Evolutionary conservation across 1,140 invertebrate genomes (phyloP).

Genomic region (Trachelipus rathkii): DNA sequence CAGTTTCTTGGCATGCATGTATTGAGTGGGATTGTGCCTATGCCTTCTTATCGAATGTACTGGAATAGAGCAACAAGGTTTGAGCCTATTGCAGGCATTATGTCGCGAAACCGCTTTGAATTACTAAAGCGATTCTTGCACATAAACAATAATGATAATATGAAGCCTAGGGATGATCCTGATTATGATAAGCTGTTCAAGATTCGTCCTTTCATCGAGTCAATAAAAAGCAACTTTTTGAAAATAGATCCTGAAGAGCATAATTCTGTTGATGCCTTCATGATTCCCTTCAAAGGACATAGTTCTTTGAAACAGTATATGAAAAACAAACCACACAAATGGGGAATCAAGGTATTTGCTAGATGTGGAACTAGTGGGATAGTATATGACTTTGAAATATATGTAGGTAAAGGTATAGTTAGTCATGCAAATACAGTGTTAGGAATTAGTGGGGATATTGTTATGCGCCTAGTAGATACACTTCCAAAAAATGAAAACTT

Average conservation of each 20-base stretch:
- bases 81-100: background rate
- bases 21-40: background rate
- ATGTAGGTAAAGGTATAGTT: too few relatives aligned
- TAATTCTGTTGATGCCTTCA: too few relatives aligned
- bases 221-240: too few relatives aligned
- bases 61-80: background rate
- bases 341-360: too few relatives aligned
- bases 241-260: too few relatives aligned
- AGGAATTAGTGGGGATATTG: background rate
- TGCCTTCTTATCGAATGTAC: too few relatives aligned
- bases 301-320: too few relatives aligned
- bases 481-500: background rate
- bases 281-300: too few relatives aligned
- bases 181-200: background rate
- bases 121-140: background rate
- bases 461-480: background rate
- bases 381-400: too few relatives aligned
- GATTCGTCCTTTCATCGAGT: background rate
- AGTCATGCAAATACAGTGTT: background rate
- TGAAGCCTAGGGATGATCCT: background rate
- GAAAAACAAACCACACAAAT: too few relatives aligned
- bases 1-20: background rate
- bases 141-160: background rate
- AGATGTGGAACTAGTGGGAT: too few relatives aligned
- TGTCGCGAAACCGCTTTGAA: background rate